Percentiles rank a stretch among this genome's conserved stretches.
Conservation (phyloP, 2,113 vertebrate species). For the Odocoileus hemionus region DNA sequence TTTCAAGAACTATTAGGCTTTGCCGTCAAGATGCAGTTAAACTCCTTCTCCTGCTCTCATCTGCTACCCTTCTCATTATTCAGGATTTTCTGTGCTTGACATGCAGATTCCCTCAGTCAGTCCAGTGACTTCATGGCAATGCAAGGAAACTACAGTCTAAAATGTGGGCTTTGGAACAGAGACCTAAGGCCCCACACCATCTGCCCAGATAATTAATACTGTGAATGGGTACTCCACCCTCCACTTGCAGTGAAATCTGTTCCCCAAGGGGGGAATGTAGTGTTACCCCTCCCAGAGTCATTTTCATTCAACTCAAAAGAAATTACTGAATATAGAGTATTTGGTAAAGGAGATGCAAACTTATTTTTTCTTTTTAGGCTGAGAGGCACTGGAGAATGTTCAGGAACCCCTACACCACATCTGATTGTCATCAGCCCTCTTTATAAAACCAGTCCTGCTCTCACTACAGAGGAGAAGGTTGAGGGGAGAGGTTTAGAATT, state of each 20-base stretch:
- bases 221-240: background rate
- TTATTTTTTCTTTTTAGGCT: background rate
- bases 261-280: fast-evolving
- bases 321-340: background rate
- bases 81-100: background rate
- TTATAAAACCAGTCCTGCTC: background rate
- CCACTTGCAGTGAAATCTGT: too few relatives aligned
- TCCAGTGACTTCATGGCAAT: background rate
- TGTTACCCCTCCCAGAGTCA: background rate
- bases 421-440: background rate
- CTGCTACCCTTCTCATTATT: background rate
- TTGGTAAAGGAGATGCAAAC: background rate
- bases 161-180: background rate
- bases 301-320: background rate
- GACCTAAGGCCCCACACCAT: background rate
- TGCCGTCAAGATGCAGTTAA: background rate
- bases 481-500: background rate
- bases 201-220: background rate
- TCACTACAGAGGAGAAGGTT: background rate
- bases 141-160: background rate
- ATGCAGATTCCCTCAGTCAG: background rate
- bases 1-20: background rate
- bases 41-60: background rate
- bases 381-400: background rate
- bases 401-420: background rate